phyloP scores from a whole-genome alignment of 2,113 vertebrate genomes.

The Cynocephalus volans region DNA sequence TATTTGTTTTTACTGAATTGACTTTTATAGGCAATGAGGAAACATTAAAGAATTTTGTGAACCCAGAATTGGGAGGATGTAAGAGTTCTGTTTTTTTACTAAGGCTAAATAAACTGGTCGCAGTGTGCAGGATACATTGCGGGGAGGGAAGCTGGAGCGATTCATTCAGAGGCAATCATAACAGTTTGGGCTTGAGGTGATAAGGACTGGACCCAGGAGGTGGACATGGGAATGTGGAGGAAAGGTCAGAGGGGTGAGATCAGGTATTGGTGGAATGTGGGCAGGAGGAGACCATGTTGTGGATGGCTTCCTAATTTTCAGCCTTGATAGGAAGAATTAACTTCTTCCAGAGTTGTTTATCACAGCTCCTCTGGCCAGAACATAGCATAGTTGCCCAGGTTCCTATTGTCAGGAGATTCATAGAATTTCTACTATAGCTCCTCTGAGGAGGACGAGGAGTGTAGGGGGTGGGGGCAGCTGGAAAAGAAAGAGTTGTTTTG shows the following conservation, averaged over 20 bases:
- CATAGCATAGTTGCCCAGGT: not conserved
- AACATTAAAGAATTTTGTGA: not conserved
- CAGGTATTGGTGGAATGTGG: not conserved
- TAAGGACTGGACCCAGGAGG: not conserved
- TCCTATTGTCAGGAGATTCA: not conserved
- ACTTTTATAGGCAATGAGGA: conserved; percentile 11
- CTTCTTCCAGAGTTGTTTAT: not conserved
- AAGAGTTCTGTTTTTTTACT: not conserved
- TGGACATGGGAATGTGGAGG: not conserved
- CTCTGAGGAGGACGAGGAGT: not conserved
- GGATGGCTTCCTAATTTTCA: not conserved
- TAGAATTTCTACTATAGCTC: not conserved
- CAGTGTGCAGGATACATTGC: not conserved
- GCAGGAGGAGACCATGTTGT: not conserved
- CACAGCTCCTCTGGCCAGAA: not conserved
- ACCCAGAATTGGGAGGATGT: not conserved
- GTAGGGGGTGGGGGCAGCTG: too few species aligned
- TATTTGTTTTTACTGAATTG: not conserved
- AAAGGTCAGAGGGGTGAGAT: not conserved
- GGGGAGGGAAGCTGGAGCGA: not conserved
- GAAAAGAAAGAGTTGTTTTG: not conserved
- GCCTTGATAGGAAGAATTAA: not conserved
- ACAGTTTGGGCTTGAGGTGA: not conserved
- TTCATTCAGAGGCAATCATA: not conserved
- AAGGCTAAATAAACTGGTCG: not conserved